Percentiles rank a stretch among this genome's conserved stretches.
Conservation (phyloP, 2,888 invertebrate species). For the Aleiodes alternator region DNA sequence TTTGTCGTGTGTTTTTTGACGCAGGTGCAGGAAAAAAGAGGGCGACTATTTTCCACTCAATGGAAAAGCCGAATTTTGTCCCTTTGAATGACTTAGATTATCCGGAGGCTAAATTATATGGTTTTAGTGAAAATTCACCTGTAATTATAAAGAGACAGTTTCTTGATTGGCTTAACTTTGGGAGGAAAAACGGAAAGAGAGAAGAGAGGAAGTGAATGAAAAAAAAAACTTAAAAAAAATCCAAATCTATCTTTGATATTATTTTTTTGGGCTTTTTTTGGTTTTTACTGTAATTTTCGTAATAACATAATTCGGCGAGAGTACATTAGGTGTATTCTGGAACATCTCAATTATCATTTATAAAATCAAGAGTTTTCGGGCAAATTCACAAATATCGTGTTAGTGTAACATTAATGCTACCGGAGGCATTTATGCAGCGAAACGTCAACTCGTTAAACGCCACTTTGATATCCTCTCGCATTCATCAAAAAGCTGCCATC, state of each 20-base stretch:
- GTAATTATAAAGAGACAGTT: constrained; percentile 13
- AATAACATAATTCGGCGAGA: constrained; percentile 38
- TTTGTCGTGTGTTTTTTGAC: constrained; percentile 7
- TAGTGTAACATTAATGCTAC: constrained; percentile 55
- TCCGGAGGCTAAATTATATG: constrained; percentile 11
- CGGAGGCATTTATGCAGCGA: neutral
- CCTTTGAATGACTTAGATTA: constrained; percentile 15
- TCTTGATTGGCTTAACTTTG: neutral
- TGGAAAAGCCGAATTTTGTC: constrained; percentile 14
- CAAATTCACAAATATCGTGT: constrained; percentile 61
- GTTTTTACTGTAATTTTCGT: constrained; percentile 15
- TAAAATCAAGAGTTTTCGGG: constrained; percentile 46
- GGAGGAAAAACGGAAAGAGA: constrained; percentile 2
- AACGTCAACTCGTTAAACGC: neutral
- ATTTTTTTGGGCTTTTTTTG: constrained; percentile 12
- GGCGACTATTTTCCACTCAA: constrained; percentile 5
- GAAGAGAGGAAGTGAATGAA: neutral
- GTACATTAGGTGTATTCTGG: constrained; percentile 24
- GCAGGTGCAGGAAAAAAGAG: constrained; percentile 37
- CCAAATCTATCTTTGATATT: neutral
- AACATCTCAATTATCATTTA: constrained; percentile 52
- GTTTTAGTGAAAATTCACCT: neutral
- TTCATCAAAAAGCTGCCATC: neutral
- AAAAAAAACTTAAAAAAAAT: neutral
- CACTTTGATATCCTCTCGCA: neutral